Conservation (phyloP, 1,140 invertebrate genomes). For the Drosophila simulans region DNA sequence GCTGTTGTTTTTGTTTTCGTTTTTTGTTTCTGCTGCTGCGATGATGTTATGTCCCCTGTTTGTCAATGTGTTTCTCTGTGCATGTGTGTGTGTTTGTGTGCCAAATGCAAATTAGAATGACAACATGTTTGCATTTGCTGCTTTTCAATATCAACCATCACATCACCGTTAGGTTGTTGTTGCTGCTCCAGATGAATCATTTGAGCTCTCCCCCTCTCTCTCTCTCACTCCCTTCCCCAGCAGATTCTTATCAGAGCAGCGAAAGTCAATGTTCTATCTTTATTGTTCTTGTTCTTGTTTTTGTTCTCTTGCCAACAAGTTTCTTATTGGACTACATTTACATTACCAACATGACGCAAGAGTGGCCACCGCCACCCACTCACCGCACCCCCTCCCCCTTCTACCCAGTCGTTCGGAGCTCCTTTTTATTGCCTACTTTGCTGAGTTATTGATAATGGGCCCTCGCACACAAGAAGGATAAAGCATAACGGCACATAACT, state of each 20-base stretch:
- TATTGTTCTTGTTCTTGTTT: conserved; percentile 11
- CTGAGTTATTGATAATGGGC: conserved; percentile 73
- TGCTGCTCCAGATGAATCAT: conserved; percentile 61
- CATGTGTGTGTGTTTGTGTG: conserved; percentile 13
- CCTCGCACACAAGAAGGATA: conserved; percentile 36
- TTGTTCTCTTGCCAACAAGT: conserved; percentile 60
- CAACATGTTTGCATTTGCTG: conserved; percentile 56
- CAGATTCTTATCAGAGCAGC: conserved; percentile 36
- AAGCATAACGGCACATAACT: conserved; percentile 70
- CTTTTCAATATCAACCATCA: conserved; percentile 24
- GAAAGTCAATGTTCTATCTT: conserved; percentile 35
- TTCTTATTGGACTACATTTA: conserved; percentile 65
- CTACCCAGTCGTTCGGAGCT: neutral
- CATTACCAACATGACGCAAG: conserved; percentile 35
- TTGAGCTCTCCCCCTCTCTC: conserved; percentile 24
- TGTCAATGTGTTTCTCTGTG: neutral
- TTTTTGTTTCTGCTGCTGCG: conserved; percentile 14
- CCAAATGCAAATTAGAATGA: conserved; percentile 40
- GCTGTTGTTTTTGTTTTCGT: conserved; percentile 6
- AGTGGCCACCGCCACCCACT: neutral
- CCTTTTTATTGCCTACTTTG: conserved; percentile 79
- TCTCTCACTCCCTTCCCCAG: conserved; percentile 3
- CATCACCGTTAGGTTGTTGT: conserved; percentile 22
- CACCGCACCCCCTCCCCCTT: conserved; percentile 3
- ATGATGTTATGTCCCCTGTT: conserved; percentile 37